Base-by-base conservation (phyloP, 1,140 invertebrate genomes). In the Pseudobourletiella spinata region DNA sequence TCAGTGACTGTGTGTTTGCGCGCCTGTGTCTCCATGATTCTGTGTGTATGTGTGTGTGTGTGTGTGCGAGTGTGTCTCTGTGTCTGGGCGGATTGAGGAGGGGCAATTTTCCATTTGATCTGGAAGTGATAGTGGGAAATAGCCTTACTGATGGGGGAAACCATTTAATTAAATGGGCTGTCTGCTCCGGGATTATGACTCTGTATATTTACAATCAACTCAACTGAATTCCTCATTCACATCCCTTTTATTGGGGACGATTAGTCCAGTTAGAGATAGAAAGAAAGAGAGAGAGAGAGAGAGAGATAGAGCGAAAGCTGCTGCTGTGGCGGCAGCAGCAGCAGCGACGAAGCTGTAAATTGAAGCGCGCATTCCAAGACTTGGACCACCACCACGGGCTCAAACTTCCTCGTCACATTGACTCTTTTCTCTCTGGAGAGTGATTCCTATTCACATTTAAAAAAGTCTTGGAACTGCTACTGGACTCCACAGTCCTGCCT, bases 141-240 rank as follows among this genome's bases (percentile, higher is more conserved):
- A 50, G 59, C 24, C 32, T 52, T 48, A 48, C 16, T 52, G 59
- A 60, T 60, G 59, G 59, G 25, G 46, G 30, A 52, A 26, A 20
- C 43, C 48, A 60, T 60, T 60, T 60, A 60, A 60, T 60, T 60
- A 60, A 60, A 60, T 60, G 46, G 46, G 30, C 42, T 58, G 32
- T 59, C 57, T 59, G 46, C 46, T 44, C n/a, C 35, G 3, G 43
- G 43, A 46, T 46, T 46, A 46, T 46, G n/a, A 46, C 43, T 46
- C n/a, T 18, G 43, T 46, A n/a, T n/a, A 46, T 46, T 46, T 46
- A 46, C 43, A 46, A 22, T 46, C 43, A 46, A 46, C 43, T 46
- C 43, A 8, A 46, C 43, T 8, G 43, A 46, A 46, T 46, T 46
- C 43, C 43, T 46, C 43, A 46, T 46, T 16, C 43, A 8, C 8